phyloP scores from a whole-genome alignment of 2,797 vertebrate species.

The Lithobates sylvaticus region DNA sequence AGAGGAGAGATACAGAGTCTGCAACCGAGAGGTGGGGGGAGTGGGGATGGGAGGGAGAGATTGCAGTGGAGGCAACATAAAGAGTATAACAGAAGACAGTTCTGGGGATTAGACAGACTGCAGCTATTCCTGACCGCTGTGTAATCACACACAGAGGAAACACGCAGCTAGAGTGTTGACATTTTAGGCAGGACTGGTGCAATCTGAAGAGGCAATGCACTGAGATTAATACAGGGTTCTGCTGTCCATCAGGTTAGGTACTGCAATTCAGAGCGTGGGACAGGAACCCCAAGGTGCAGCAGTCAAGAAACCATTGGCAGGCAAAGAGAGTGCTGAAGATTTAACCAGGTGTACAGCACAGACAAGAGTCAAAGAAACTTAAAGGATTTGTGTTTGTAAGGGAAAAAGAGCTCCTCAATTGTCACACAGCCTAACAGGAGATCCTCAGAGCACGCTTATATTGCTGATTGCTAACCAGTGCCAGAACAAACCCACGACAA shows the following conservation, averaged over 20 bases:
- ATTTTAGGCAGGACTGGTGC: neutral
- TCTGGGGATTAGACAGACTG: slow-evolving; percentile 36
- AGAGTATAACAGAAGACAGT: slow-evolving; percentile 49
- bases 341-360: neutral
- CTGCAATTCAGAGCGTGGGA: slow-evolving; percentile 2
- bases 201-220: slow-evolving; percentile 3
- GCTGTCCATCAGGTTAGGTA: slow-evolving; percentile 24
- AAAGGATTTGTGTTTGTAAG: neutral
- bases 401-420: neutral
- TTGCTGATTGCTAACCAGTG: neutral
- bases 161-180: neutral
- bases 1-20: slow-evolving; percentile 45
- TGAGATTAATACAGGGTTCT: neutral
- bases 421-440: neutral
- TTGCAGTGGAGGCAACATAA: slow-evolving; percentile 57
- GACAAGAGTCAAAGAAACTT: neutral
- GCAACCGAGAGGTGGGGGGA: slow-evolving; percentile 57
- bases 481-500: slow-evolving; percentile 10
- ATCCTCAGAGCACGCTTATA: neutral
- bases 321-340: neutral
- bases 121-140: slow-evolving; percentile 18
- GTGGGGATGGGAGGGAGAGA: slow-evolving; percentile 23
- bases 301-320: neutral
- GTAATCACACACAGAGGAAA: neutral
- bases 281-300: neutral